Evolutionary conservation across 2,888 invertebrate genomes (phyloP).

Genomic region (Athrips mouffetella): DNA sequence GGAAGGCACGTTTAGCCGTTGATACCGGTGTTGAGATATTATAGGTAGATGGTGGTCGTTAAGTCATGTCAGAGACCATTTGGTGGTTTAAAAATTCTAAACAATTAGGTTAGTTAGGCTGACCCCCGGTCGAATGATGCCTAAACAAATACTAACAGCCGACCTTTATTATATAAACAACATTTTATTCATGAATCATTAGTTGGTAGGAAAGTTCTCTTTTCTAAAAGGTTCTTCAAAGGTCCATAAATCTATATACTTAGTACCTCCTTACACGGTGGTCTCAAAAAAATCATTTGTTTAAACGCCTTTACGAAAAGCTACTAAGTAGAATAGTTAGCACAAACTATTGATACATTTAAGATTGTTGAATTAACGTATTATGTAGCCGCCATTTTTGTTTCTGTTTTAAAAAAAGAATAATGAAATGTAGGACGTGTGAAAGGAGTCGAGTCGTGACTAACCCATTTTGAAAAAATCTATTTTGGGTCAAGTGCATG

Average conservation of each 20-base stretch:
- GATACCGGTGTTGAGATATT: too few relatives aligned
- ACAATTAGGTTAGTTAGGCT: too few relatives aligned
- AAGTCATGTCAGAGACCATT: too few relatives aligned
- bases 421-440: slow-evolving; percentile 36
- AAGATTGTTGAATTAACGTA: slow-evolving; percentile 44
- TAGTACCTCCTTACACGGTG: not conserved
- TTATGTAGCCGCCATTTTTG: slow-evolving; percentile 42
- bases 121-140: too few relatives aligned
- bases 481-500: slow-evolving; percentile 40
- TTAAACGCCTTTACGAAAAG: slow-evolving; percentile 32
- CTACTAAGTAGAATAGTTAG: slow-evolving; percentile 51
- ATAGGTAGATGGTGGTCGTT: too few relatives aligned
- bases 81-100: too few relatives aligned
- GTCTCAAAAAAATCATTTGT: slow-evolving; percentile 2
- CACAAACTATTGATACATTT: slow-evolving; percentile 44
- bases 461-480: slow-evolving; percentile 34
- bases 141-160: too few relatives aligned
- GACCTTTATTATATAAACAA: too few relatives aligned
- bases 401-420: slow-evolving; percentile 16
- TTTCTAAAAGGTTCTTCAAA: not conserved
- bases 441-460: slow-evolving; percentile 45
- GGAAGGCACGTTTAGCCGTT: too few relatives aligned
- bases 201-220: too few relatives aligned
- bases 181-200: too few relatives aligned
- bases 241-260: not conserved